Evolutionary conservation across 2,888 invertebrate species (phyloP), one percentile per base, ranked within the genome.

Genomic region (Phragmatobia fuliginosa): DNA sequence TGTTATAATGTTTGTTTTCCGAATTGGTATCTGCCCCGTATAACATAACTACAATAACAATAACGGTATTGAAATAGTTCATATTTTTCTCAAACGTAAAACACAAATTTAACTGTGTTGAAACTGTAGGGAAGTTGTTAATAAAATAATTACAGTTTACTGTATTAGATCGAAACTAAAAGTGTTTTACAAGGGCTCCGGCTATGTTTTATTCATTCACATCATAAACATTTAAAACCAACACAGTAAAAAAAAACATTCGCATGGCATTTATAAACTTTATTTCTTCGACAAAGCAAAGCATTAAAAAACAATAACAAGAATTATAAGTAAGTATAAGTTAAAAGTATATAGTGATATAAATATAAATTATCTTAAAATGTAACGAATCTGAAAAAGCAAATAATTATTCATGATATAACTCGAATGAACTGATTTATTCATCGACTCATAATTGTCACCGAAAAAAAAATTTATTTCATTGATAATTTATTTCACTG

Each of bases 111-210:
- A 45, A 21, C 6, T 25, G 10, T 33, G 4, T n/a, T 11, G 33
- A 7, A 41, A 18, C 18, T 41, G 41, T 38, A 38, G 14, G 14
- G 38, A 14, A 38, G 41, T 18, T 41, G 16, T 41, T 18, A 25
- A 38, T 28, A 31, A 25, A 64, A 31, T 6, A 52, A 14, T 4
- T 18, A 8, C 7, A 49, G 25, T 41, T 25, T 52, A 49, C 63
- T 64, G 32, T 49, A 45, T 59, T 32, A 11, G 41, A 32, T 0
- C 16, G 60, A 66, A 60, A 60, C 45, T 18, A 33, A 49, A 66
- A 66, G 60, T 60, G 60, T 49, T 16, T 66, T 61, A 21, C 25
- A 64, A 56, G 14, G n/a, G 52, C 36, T 56, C 52, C 33, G 52
- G 64, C 56, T 56, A n/a, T 52, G n/a, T 52, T 25, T 52, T 25